These are phyloP conservation scores for Apocheima hispidaria DNA, from an alignment of 2,888 invertebrate genomes.

Conservation along the genomic window DNA sequence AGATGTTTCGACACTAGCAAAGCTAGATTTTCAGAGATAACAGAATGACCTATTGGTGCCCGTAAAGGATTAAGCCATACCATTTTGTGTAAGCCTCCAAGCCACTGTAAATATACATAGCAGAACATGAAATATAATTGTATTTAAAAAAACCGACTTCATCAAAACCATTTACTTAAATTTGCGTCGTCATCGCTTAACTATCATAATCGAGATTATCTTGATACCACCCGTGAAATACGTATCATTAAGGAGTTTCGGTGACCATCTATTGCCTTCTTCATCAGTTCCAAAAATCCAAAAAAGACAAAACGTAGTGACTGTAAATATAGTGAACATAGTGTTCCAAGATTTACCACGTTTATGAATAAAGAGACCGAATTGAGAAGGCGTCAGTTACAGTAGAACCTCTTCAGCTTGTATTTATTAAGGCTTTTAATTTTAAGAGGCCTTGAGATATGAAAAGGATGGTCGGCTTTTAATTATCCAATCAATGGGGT, in stretches of 20 bases:
- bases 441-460: conserved; percentile 17
- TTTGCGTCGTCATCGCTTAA: too few relatives aligned
- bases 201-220: too few relatives aligned
- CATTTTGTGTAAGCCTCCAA: not conserved
- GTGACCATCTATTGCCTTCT: too few relatives aligned
- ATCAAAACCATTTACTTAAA: too few relatives aligned
- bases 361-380: not conserved
- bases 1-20: not conserved
- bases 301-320: not conserved
- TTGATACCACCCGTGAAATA: too few relatives aligned
- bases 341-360: not conserved
- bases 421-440: conserved; percentile 18
- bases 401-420: conserved; percentile 1
- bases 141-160: too few relatives aligned
- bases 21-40: conserved; percentile 3
- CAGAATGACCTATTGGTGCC: conserved; percentile 1
- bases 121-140: too few relatives aligned
- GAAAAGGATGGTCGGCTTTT: conserved; percentile 22
- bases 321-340: too few relatives aligned
- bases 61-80: conserved; percentile 5
- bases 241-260: too few relatives aligned
- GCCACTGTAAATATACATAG: not conserved
- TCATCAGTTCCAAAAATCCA: too few relatives aligned
- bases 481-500: conserved; percentile 32
- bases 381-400: not conserved